Conservation (phyloP, 1,140 invertebrate genomes). For the Meloidogyne exigua region DNA sequence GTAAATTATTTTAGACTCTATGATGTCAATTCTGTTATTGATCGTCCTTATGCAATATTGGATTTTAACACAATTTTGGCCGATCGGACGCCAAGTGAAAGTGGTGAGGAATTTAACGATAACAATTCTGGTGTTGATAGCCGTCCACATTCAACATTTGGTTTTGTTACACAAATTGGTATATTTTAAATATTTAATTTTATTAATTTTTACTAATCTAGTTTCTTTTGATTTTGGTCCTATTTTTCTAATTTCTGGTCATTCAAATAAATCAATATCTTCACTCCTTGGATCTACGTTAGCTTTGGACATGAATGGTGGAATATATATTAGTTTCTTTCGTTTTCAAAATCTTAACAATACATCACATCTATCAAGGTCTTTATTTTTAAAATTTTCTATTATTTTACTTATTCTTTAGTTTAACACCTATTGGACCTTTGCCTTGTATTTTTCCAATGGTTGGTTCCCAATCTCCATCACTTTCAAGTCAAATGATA, state of each 20-base stretch:
- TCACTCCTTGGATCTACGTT: constrained; percentile 8
- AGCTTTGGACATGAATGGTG: constrained; percentile 20
- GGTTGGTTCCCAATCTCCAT: neutral
- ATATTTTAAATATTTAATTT: neutral
- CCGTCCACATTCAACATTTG: neutral
- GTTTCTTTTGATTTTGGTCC: constrained; percentile 29
- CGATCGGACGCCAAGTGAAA: constrained; percentile 8
- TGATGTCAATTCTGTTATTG: constrained; percentile 5
- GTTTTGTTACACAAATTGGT: constrained; percentile 24
- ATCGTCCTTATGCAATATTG: neutral
- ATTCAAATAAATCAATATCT: neutral
- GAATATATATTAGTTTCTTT: constrained; percentile 9
- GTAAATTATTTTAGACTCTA: constrained; percentile 12
- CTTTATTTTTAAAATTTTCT: neutral
- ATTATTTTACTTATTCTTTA: neutral
- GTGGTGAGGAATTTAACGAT: constrained; percentile 9
- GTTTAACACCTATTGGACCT: constrained; percentile 5
- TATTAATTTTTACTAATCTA: neutral
- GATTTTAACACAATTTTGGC: constrained; percentile 16
- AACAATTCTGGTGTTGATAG: neutral
- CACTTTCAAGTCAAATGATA: constrained; percentile 2
- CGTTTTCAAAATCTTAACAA: neutral
- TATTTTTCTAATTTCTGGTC: neutral
- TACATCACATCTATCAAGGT: neutral
- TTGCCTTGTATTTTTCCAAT: constrained; percentile 8